Base-by-base conservation (phyloP, 2,797 vertebrate genomes). In the Oreochromis grahami region DNA sequence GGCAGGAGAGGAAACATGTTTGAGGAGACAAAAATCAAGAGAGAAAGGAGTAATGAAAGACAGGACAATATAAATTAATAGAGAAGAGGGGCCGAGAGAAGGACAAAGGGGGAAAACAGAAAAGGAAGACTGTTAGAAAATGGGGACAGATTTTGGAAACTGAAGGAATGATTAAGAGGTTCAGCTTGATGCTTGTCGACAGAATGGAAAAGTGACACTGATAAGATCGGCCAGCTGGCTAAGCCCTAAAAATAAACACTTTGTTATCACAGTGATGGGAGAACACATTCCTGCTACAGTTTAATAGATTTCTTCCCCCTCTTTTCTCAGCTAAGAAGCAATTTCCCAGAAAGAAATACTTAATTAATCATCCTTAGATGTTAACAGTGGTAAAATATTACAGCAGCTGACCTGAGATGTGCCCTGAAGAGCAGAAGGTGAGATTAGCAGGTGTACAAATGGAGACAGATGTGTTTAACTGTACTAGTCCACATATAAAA, bases 51-150 rank as follows among this genome's bases (percentile, higher is more conserved):
- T 85, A 85, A 90, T 87, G 87, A 89, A 51, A 85, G 86, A 91
- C 82, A 82, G 77, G 87, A 90, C 77, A 81, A 58, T 82, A 83
- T 53, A 86, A 92, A 90, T 91, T n/a, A 90, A 90, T 3, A 83
- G 76, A 89, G 81, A 77, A 60, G 82, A 83, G 88, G 88, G 86
- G 76, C 34, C 79, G 41, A 91, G 82, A 90, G 83, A 52, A 93
- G 76, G 87, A 85, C 32, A 55, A 74, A 77, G 85, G 48, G 77
- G 83, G 90, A 29, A 84, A 84, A 94, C 78, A 94, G 89, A 93
- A 88, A 76, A 94, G 88, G 86, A 87, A 95, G 91, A 89, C 2
- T 89, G 92, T 95, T 94, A 96, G 94, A 94, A 94, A 91, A 93
- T 90, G 90, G 86, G 86, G 92, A 92, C 79, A 94, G 91, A 90